Evolutionary conservation across 2,113 vertebrate genomes (phyloP), one percentile per base, ranked within the genome.

Genomic region (Corydoras sp.): DNA sequence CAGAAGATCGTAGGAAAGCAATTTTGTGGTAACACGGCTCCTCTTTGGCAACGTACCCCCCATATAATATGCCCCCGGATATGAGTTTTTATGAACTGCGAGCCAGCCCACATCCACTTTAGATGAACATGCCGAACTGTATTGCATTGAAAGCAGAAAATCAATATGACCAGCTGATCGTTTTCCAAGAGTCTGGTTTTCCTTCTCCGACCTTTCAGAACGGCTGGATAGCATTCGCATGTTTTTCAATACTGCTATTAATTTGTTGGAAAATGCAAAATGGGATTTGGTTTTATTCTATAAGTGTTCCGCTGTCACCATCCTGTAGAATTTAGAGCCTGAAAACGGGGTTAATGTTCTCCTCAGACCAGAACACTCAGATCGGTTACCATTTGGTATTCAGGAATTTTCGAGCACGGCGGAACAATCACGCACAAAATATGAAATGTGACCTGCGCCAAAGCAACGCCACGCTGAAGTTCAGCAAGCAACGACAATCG

Each of bases 161-260:
- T 66, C 49, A 55, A 68, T 24, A 12, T 61, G 58, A 73, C 64
- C 53, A 43, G 43, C 15, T 53, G 31, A 12, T 58, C 59, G 53
- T 50, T 50, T 11, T 70, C 10, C 31, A 18, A 31, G 64, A 60
- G 51, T 68, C 30, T 62, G 64, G 48, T 59, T 55, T 67, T 67
- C 4, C 11, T 73, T 73, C 56, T 60, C 10, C 53, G 56, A 73
- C 71, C 63, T 73, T 50, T 65, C 35, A 2, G 10, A 58, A 53
- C 30, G 29, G 43, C 64, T 53, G 62, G 18, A 51, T 32, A 56
- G 55, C 31, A 31, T 66, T 48, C 58, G 53, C 48, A 29, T 61
- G 53, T 72, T 72, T 58, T 56, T 58, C 18, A 50, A 58, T 15
- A 49, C 53, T 72, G 18, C 58, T 72, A 65, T 30, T 30, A 48